phyloP scores from a whole-genome alignment of 2,113 vertebrate genomes.

The Pomatostomus ruficeps region DNA sequence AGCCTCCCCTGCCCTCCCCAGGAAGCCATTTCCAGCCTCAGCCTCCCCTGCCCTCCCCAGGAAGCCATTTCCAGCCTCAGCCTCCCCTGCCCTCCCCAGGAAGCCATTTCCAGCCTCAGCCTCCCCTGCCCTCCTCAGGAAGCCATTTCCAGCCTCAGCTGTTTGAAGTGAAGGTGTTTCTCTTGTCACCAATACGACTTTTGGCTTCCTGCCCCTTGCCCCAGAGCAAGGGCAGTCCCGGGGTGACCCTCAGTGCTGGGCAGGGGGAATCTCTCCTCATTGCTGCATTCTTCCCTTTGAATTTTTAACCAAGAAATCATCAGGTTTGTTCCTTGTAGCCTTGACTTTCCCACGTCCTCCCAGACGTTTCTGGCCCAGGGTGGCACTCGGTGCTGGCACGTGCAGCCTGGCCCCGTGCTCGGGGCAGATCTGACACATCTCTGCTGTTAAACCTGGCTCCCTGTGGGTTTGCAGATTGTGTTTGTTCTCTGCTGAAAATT shows the following conservation, averaged over 20 bases:
- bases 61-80: neutral
- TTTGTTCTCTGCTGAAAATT: neutral
- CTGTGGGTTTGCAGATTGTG: neutral
- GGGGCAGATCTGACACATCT: neutral
- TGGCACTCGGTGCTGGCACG: neutral
- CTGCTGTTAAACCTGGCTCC: neutral
- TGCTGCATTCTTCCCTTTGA: neutral
- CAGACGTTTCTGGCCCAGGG: neutral
- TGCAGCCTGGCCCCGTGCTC: neutral
- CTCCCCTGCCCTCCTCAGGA: neutral
- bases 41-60: neutral
- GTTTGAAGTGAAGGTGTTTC: neutral
- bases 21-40: neutral
- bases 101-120: neutral
- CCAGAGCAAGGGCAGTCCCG: neutral
- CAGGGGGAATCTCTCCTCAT: neutral
- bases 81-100: neutral
- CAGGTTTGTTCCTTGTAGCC: neutral
- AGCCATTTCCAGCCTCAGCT: neutral
- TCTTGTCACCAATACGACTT: neutral
- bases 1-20: neutral
- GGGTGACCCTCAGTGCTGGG: neutral
- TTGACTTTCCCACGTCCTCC: neutral
- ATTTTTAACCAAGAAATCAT: neutral
- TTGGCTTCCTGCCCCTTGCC: neutral